Percentiles rank a stretch among this genome's conserved stretches.
phyloP scores from a whole-genome alignment of 1,140 invertebrate species.

The Arion vulgaris region DNA sequence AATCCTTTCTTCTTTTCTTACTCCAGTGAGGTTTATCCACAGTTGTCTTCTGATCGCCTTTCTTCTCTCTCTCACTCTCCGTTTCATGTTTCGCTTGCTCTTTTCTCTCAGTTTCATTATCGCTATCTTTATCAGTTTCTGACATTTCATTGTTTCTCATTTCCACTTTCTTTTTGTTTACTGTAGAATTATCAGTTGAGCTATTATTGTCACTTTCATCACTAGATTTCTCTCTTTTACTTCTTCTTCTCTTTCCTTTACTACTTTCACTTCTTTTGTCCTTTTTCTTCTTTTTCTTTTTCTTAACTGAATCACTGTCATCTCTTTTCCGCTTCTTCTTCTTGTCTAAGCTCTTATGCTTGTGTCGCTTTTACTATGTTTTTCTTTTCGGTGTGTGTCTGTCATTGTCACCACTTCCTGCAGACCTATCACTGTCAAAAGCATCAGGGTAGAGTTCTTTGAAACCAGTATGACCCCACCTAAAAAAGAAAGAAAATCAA shows the following conservation, averaged over 20 bases:
- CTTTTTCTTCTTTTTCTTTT: background rate
- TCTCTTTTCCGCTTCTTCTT: background rate
- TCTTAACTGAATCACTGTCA: background rate
- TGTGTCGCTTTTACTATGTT: background rate
- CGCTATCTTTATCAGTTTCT: background rate
- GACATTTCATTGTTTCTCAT: background rate
- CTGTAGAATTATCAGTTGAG: background rate
- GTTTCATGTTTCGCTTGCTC: background rate
- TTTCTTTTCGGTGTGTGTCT: background rate
- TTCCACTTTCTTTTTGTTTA: background rate
- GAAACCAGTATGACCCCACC: conserved; percentile 1
- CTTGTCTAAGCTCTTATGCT: background rate
- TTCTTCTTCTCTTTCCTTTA: background rate
- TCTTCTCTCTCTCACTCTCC: background rate
- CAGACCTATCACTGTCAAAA: conserved; percentile 3
- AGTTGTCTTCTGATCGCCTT: background rate
- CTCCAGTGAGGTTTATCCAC: background rate
- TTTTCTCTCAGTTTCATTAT: background rate
- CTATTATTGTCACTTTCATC: background rate
- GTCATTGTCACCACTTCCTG: background rate
- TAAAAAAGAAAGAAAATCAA: background rate
- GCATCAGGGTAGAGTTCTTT: conserved; percentile 1
- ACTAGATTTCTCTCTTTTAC: background rate
- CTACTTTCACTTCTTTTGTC: background rate
- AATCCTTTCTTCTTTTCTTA: background rate